Evolutionary conservation across 2,888 invertebrate species (phyloP), one percentile per base, ranked within the genome.

Genomic region (Linnaemya tessellans): DNA sequence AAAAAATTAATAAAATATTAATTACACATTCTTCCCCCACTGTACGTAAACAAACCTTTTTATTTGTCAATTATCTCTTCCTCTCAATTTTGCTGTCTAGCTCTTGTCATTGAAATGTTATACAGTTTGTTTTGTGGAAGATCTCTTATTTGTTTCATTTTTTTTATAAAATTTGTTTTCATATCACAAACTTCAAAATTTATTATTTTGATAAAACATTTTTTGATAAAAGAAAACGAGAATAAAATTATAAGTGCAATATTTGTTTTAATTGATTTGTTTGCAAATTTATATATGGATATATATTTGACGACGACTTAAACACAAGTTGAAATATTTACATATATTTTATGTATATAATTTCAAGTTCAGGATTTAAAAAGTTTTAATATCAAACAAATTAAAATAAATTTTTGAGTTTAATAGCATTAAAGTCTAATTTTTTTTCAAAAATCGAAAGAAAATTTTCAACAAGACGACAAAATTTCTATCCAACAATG

Each of bases 191-290:
- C 54, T 41, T 75, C 60, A 82, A 82, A 73, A 73, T 62, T 62
- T 3, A 46, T 67, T 25, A 49, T 49, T 62, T 77, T 68, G 3
- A n/a, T 41, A 22, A 20, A 77, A 74, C 49, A 51, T 60, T 35
- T 38, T 30, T 30, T 30, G 30, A 30, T 30, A 30, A n/a, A 70
- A 11, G 10, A 15, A 22, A 51, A 41, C 35, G 11, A 64, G 22
- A 41, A 41, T 41, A 18, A 84, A 80, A 77, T 84, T 77, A 13
- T 60, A 54, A 68, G 84, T 84, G 80, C 35, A 80, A 80, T 73
- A 71, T 60, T 49, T 71, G 15, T 54, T 41, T 82, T 49, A 68
- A 73, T 22, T 9, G 56, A 11, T 65, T 75, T 58, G 13, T 22
- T 60, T 43, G 30, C 25, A 58, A 80, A 65, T 62, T 20, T 3